phyloP scores from a whole-genome alignment of 2,113 vertebrate genomes.

The Heteronetta atricapilla region DNA sequence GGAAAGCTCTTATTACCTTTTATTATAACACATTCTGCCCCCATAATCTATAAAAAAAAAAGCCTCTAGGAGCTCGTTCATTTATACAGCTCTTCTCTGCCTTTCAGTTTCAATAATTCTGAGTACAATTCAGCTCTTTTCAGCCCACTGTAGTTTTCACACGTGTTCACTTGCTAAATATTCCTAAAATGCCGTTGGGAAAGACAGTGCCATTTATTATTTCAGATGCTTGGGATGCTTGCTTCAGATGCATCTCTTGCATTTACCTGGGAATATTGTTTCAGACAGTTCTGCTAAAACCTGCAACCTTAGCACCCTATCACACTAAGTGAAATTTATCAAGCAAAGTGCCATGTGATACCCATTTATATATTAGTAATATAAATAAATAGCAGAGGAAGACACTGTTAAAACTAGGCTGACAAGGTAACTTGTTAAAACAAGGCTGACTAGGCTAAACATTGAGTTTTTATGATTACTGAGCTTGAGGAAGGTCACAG shows the following conservation, averaged over 20 bases:
- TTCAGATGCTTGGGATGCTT: not conserved
- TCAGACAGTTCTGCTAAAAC: not conserved
- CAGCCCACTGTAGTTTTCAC: constrained; percentile 16
- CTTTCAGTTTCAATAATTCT: constrained; percentile 53
- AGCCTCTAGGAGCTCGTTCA: constrained; percentile 58
- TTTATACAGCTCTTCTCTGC: not conserved
- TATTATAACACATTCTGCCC: constrained; percentile 56
- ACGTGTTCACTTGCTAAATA: constrained; percentile 26
- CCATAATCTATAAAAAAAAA: constrained; percentile 62
- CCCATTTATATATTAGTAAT: not conserved
- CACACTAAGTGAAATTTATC: not conserved
- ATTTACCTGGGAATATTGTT: not conserved
- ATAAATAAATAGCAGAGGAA: constrained; percentile 2
- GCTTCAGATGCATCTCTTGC: not conserved
- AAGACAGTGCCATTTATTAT: constrained; percentile 7
- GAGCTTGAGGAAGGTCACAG: constrained; percentile 15
- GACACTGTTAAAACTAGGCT: not conserved
- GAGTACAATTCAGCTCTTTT: constrained; percentile 31
- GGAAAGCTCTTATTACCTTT: constrained; percentile 67
- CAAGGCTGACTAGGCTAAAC: not conserved
- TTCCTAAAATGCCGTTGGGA: constrained; percentile 36
- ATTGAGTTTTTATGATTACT: not conserved
- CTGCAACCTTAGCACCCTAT: not conserved
- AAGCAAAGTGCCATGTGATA: not conserved
- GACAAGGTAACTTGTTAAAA: constrained; percentile 1